Base-by-base conservation (phyloP, 2,888 invertebrate species). In the Zaprionus bogoriensis region DNA sequence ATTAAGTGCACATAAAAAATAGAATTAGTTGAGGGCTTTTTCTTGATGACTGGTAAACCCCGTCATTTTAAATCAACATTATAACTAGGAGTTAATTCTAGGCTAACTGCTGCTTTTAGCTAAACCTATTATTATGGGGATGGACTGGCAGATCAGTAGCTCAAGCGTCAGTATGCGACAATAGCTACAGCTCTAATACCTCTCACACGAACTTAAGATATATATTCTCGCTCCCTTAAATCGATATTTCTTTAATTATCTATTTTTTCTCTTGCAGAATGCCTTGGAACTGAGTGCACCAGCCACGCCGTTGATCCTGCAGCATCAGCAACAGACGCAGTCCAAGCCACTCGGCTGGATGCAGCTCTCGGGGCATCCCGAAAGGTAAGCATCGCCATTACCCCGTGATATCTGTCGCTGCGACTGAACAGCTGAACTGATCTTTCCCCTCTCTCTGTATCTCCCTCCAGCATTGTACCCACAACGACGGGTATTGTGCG, bases 401-500 rank as follows among this genome's bases (percentile, higher is more conserved):
- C 5, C 3, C 7, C 4, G 20, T 23, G n/a, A n/a, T n/a, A n/a
- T n/a, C n/a, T n/a, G n/a, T n/a, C n/a, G n/a, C 2, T 0, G 5
- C 25, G 3, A 7, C 32, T 7, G 4, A 19, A 19, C 12, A 19
- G 3, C 25, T 7, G 28, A 30, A 22, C 42, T 42, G 41, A 63
- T 42, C 3, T 17, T 1, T 1, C 2, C 20, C 3, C 9, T 12
- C 3, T 48, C 5, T 42, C 6, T 23, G 12, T n/a, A n/a, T 9
- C 10, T 7, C 19, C 14, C 44, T 89, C 1, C 68, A 96, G 97
- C 73, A 94, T 98, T 91, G 97, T 97, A 0, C 97, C 97, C 3
- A 98, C 98, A 0, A 96, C 97, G 1, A 96, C 97, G 7, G 97
- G 97, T 66, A 97, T 98, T 10, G 97, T 98, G 48, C 98, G 98